Evolutionary conservation across 1,140 invertebrate species (phyloP).

Genomic region (Drosophila punjabiensis): DNA sequence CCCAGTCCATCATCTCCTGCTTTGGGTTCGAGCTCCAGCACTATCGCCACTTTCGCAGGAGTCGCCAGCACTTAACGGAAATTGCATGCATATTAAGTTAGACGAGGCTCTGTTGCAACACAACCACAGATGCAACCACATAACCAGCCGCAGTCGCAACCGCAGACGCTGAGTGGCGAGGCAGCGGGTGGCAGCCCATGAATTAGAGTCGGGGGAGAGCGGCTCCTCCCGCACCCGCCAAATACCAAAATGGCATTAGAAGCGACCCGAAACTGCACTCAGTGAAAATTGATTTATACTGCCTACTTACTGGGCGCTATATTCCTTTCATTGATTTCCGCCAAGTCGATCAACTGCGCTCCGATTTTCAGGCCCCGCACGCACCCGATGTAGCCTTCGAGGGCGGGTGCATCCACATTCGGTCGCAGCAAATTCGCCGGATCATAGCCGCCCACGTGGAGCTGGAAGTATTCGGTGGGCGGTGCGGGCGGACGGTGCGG

Average conservation of each 20-base stretch:
- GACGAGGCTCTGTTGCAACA: no score
- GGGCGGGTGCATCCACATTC: constrained; percentile 86
- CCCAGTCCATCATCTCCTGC: no score
- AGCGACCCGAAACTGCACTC: constrained; percentile 64
- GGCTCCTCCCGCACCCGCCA: neutral
- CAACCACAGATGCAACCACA: no score
- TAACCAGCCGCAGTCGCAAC: no score
- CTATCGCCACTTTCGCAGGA: no score
- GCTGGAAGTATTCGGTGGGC: constrained; percentile 94
- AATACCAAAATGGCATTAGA: constrained; percentile 65
- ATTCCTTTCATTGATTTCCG: constrained; percentile 89
- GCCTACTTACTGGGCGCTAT: constrained; percentile 89
- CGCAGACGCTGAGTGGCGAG: no score
- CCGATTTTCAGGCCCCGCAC: constrained; percentile 95
- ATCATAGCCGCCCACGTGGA: constrained; percentile 95
- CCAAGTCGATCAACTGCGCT: constrained; percentile 91
- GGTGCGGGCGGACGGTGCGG: constrained; percentile 93
- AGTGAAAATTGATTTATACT: constrained; percentile 80
- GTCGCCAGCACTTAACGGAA: no score
- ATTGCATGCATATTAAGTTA: no score
- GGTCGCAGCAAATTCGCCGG: constrained; percentile 89
- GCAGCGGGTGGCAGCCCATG: constrained; percentile 8
- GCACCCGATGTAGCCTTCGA: constrained; percentile 93
- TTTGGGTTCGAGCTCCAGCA: no score
- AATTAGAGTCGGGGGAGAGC: constrained; percentile 24